phyloP scores from a whole-genome alignment of 1,140 invertebrate genomes.

The Oryctes rhinoceros region DNA sequence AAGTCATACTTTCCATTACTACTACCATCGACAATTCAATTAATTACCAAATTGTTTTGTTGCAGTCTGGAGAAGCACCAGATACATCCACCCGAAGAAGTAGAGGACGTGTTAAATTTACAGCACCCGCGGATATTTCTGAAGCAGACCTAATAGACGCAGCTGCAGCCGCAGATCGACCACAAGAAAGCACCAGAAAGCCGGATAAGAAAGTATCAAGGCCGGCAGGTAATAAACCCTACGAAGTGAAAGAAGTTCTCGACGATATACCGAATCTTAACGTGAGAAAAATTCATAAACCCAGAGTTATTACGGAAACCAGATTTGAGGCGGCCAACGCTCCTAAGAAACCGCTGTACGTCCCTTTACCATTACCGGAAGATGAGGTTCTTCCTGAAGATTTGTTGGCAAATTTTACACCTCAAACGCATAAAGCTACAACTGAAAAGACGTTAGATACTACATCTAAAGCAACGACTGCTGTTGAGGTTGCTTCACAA shows the following conservation, averaged over 20 bases:
- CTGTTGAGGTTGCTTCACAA: conserved; percentile 3
- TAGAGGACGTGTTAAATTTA: conserved; percentile 56
- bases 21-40: not conserved
- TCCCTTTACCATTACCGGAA: conserved; percentile 18
- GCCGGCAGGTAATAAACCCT: conserved; percentile 44
- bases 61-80: conserved; percentile 49
- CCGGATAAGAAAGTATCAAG: conserved; percentile 44
- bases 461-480: conserved; percentile 14
- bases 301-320: conserved; percentile 54
- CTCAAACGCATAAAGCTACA: conserved; percentile 8
- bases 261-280: conserved; percentile 54
- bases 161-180: not conserved
- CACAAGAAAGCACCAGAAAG: conserved; percentile 44
- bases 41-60: conserved; percentile 36
- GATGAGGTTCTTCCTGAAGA: conserved; percentile 34
- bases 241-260: conserved; percentile 57
- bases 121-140: conserved; percentile 50
- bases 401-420: conserved; percentile 26
- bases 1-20: not conserved
- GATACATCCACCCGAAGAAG: conserved; percentile 47
- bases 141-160: conserved; percentile 38
- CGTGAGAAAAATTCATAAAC: conserved; percentile 49
- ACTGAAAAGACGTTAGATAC: conserved; percentile 1
- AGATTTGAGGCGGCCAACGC: conserved; percentile 53
- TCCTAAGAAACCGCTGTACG: conserved; percentile 43